A percentile compares a stretch with the other conserved stretches of the same genome.
These are phyloP conservation scores for Nomia melanderi DNA, from an alignment of 1,140 invertebrate species.

Conservation along the genomic window DNA sequence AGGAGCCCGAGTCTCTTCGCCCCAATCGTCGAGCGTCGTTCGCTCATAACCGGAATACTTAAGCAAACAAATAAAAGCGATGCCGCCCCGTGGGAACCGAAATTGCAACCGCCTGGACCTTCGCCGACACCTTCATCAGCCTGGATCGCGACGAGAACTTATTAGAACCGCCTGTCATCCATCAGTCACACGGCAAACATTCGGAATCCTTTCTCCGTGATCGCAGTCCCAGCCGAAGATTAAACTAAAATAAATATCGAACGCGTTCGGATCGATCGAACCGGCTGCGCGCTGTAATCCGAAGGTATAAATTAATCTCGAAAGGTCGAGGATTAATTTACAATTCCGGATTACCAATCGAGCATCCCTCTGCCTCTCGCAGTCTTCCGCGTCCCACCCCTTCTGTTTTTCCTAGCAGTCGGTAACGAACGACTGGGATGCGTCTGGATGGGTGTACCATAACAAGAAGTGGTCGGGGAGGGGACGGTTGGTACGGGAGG, in stretches of 20 bases:
- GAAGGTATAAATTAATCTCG: conserved; percentile 68
- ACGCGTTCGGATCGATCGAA: background rate
- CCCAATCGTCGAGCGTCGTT: background rate
- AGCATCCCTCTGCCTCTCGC: conserved; percentile 26
- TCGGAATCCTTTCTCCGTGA: background rate
- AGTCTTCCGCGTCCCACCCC: background rate
- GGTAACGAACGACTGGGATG: conserved; percentile 50
- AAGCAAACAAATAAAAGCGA: conserved; percentile 33
- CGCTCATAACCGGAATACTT: background rate
- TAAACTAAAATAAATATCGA: conserved; percentile 35
- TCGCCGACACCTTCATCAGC: conserved; percentile 7
- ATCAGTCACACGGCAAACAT: conserved; percentile 8
- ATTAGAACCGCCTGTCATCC: background rate
- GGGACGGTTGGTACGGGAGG: background rate
- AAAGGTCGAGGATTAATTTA: conserved; percentile 74
- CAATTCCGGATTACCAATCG: conserved; percentile 69
- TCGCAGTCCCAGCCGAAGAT: conserved; percentile 10
- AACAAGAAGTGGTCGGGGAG: conserved; percentile 39
- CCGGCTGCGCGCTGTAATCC: conserved; percentile 45
- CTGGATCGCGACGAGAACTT: background rate
- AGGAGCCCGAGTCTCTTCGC: background rate
- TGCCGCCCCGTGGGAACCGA: conserved; percentile 30
- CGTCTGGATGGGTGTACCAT: conserved; percentile 52
- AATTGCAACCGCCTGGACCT: conserved; percentile 10
- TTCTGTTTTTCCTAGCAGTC: conserved; percentile 41